Evolutionary conservation across 2,888 invertebrate species (phyloP), one percentile per base, ranked within the genome.

Genomic region (Andrena bucephala): DNA sequence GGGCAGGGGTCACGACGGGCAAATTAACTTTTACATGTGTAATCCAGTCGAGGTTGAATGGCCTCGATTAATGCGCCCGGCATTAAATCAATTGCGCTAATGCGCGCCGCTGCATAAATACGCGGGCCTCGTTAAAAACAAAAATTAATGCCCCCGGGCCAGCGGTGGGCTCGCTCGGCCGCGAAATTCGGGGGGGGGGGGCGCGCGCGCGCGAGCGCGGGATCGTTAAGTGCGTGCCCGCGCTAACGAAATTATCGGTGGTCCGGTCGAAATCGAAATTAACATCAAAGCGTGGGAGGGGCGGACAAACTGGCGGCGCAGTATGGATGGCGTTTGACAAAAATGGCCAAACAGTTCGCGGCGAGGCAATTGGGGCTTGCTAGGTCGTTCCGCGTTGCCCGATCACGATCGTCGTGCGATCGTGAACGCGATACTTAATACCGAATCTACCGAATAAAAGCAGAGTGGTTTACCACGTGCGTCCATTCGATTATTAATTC

Each of bases 41-140:
- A 85, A 85, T 85, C 85, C 78, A 78, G 62, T 54, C 59, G 62
- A 50, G 77, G 71, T 63, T 73, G 81, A 86, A 86, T 69, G 59
- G 63, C 72, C 73, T 59, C 81, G 85, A 83, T 86, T 85, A 85
- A 86, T 83, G 85, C 59, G 20, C 59, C 10, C 69, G 36, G 78
- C 75, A 83, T 83, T 86, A 86, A 86, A 86, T 86, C 86, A 85
- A 86, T 83, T 86, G 70, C 62, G 81, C 79, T 82, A 85, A 81
- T 77, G 73, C 70, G 74, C 52, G 57, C 54, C 31, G 62, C 42
- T 60, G 77, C 80, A 78, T 83, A 86, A 83, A 83, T 78, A 76
- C 78, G 68, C 70, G 67, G 73, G 78, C 79, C 84, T 81, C 79
- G 85, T 85, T 81, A 76, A 85, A 85, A 83, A 82, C 62, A 86